Base-by-base conservation (phyloP, 1,140 invertebrate species). In the Schmidtea mediterranea region DNA sequence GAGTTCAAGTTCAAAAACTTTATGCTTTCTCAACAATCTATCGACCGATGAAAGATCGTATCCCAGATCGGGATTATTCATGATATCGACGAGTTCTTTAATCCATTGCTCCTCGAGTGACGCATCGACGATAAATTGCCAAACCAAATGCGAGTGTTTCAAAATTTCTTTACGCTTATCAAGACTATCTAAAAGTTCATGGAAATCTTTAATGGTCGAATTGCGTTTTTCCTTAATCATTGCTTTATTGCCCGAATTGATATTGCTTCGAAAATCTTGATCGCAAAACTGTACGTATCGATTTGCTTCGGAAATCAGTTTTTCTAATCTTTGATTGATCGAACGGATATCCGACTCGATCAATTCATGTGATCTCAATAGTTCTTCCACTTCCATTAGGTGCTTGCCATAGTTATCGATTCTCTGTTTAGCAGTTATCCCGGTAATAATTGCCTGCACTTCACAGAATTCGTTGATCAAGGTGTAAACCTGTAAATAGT, bases 121-220 rank as follows among this genome's bases (percentile, higher is more conserved):
- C 76, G 95, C 92, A 59, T 98, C 90, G 87, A 87, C 95, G 65
- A 90, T 95, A 75, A 97, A 97, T 65, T 97, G 87, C 84, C 89
- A 97, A 43, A 97, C 69, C 60, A 84, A 84, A 43, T n/a, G n/a
- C n/a, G n/a, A n/a, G n/a, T n/a, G n/a, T n/a, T n/a, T n/a, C n/a
- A n/a, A n/a, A n/a, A n/a, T n/a, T n/a, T n/a, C n/a, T n/a, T n/a
- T n/a, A n/a, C n/a, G n/a, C n/a, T n/a, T n/a, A n/a, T n/a, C n/a
- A n/a, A n/a, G n/a, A n/a, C n/a, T n/a, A n/a, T n/a, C n/a, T n/a
- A n/a, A n/a, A n/a, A n/a, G n/a, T n/a, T n/a, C n/a, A n/a, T n/a
- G n/a, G n/a, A n/a, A n/a, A n/a, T n/a, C n/a, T n/a, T n/a, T n/a
- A n/a, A n/a, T n/a, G n/a, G n/a, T n/a, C n/a, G n/a, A n/a, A n/a